A percentile compares a stretch with the other conserved stretches of the same genome.
Evolutionary conservation across 2,113 vertebrate genomes (phyloP).

Genomic region (Lipophrys pholis): DNA sequence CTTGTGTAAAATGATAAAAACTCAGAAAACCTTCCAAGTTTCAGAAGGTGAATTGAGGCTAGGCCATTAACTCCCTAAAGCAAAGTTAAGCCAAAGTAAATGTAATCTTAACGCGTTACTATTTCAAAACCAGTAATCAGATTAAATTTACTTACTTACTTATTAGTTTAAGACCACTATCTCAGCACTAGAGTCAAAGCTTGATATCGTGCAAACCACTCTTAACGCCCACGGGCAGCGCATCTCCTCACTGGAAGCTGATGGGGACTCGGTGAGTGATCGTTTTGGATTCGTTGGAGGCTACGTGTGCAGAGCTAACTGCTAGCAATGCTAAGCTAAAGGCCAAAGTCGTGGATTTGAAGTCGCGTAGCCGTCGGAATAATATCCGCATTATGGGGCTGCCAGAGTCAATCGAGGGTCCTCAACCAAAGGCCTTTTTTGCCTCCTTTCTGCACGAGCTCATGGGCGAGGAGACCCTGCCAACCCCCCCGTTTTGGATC

Average conservation of each 20-base stretch:
- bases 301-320: neutral
- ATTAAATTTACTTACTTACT: too few relatives aligned
- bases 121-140: too few relatives aligned
- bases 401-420: neutral
- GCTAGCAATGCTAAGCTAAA: neutral
- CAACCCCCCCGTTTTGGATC: neutral
- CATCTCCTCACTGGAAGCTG: neutral
- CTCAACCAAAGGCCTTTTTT: neutral
- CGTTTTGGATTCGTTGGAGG: neutral
- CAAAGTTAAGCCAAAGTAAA: too few relatives aligned
- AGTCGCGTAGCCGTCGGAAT: too few relatives aligned
- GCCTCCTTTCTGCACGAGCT: neutral
- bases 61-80: too few relatives aligned
- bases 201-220: neutral
- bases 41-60: too few relatives aligned
- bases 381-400: neutral
- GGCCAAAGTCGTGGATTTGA: neutral
- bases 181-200: neutral
- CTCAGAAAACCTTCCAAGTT: too few relatives aligned
- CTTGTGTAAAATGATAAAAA: too few relatives aligned
- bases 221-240: neutral
- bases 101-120: too few relatives aligned
- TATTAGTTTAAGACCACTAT: neutral
- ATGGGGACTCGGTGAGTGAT: neutral
- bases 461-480: neutral